Evolutionary conservation across 64 coral and sea anemone genomes (phyloP).

Genomic region (Porites australiensis): DNA sequence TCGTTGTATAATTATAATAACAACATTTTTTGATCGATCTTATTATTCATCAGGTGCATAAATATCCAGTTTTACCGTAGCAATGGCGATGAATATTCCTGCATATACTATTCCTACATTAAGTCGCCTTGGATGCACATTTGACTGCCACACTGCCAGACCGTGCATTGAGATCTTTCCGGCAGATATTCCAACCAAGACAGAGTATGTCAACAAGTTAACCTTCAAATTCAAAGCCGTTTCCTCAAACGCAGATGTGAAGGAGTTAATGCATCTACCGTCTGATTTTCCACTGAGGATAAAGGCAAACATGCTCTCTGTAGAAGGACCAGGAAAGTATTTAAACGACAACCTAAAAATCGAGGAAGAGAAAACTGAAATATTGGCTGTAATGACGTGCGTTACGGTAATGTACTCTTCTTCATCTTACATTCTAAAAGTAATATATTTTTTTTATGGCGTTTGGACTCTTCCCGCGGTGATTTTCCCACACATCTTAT

Average conservation of each 20-base stretch:
- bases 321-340: not conserved
- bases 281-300: not conserved
- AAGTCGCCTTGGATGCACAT: not conserved
- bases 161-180: not conserved
- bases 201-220: not conserved
- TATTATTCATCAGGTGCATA: too few species aligned
- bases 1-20: too few species aligned
- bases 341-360: not conserved
- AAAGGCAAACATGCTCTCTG: not conserved
- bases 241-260: not conserved
- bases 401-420: not conserved
- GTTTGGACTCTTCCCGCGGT: too few species aligned
- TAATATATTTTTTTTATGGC: too few species aligned
- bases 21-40: too few species aligned
- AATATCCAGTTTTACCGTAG: not conserved
- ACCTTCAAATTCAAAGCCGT: not conserved
- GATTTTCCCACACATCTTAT: too few species aligned
- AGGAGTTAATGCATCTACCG: not conserved
- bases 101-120: not conserved
- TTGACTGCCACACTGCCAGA: not conserved
- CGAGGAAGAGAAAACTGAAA: slow-evolving; percentile 3
- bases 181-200: not conserved
- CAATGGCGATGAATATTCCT: not conserved
- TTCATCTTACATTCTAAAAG: not conserved
- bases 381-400: not conserved